A percentile compares a stretch with the other conserved stretches of the same genome.
phyloP scores from a whole-genome alignment of 2,113 vertebrate genomes.

The Cygnus buccinator region DNA sequence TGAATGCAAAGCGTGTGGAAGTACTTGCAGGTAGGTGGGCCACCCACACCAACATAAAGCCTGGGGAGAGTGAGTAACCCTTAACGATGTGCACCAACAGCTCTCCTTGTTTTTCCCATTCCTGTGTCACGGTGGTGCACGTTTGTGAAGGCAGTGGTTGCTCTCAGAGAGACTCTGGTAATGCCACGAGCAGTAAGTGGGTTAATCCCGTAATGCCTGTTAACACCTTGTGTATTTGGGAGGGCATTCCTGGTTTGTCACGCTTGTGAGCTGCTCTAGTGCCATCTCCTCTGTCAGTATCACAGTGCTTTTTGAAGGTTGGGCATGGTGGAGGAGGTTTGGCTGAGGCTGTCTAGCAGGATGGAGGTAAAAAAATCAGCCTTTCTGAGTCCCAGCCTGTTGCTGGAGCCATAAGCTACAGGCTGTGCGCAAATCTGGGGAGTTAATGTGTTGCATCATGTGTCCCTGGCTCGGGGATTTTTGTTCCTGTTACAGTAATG shows the following conservation, averaged over 20 bases:
- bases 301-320: not conserved
- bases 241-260: not conserved
- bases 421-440: not conserved
- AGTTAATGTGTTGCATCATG: not conserved
- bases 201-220: not conserved
- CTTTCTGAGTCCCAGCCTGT: not conserved
- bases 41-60: not conserved
- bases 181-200: not conserved
- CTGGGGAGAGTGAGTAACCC: rapidly evolving
- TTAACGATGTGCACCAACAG: not conserved
- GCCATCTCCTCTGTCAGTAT: not conserved
- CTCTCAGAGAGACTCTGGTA: not conserved
- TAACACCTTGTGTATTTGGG: not conserved
- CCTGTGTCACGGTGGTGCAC: not conserved
- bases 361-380: not conserved
- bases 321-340: not conserved
- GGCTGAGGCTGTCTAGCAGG: not conserved
- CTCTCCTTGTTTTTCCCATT: not conserved
- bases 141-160: not conserved
- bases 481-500: not conserved
- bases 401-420: not conserved
- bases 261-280: not conserved
- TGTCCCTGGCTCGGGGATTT: not conserved
- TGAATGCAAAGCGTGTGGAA: not conserved
- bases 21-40: not conserved